Base-by-base conservation (phyloP, 2,888 invertebrate genomes). In the Ptychoptera albimana region DNA sequence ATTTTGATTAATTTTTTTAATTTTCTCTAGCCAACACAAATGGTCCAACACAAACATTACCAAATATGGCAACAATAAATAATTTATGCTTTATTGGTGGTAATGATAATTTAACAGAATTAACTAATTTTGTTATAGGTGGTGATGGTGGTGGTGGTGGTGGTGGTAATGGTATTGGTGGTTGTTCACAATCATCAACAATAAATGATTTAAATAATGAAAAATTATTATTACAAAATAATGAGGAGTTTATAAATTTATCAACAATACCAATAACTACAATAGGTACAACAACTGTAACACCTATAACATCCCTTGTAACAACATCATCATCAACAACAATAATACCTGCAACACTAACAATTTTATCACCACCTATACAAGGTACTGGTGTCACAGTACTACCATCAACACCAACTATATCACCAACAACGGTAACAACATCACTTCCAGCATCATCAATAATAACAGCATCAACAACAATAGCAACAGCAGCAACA, bases 71-170 rank as follows among this genome's bases (percentile, higher is more conserved):
- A 37, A 30, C 44, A 32, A 42, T 38, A 41, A 36, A n/a, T 37
- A 11, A 23, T 23, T 23, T 23, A 23, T 23, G 23, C 7, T 23
- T 23, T 5, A 23, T 15, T 40, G 13, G 39, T 45, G 10, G 45
- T 37, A 13, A 61, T 63, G 1, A 64, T 67, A 50, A 71, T 70
- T 47, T 16, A 42, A 16, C 38, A 42, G 39, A 37, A 32, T 23
- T 23, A 23, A 23, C 23, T 5, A 5, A 7, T 23, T 23, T 3
- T 23, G 23, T 23, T n/a, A n/a, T n/a, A n/a, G 11, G n/a, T 39
- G 39, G 45, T 35, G 37, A 15, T 31, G 23, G 13, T 8, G 30
- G 23, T n/a, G 14, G 12, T 15, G 29, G 2, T 34, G 2, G 14
- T 14, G 37, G n/a, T 10, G 14, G 13, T 36, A 32, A 16, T 34